Evolutionary conservation across 2,888 invertebrate species (phyloP).

Genomic region (Conus canariensis): DNA sequence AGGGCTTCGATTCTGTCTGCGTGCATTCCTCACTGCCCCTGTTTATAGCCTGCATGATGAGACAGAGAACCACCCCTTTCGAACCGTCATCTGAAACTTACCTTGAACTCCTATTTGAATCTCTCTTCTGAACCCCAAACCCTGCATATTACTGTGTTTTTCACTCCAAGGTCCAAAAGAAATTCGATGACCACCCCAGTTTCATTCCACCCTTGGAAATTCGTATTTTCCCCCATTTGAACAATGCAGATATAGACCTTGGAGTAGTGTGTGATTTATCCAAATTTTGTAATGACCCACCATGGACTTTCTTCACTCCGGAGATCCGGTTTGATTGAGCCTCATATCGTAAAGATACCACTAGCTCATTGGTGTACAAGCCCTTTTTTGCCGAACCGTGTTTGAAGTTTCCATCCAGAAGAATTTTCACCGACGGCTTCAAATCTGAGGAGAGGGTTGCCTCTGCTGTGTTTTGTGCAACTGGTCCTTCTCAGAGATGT

Average conservation of each 20-base stretch:
- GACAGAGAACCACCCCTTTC: neutral
- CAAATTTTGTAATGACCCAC: neutral
- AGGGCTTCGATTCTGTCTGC: constrained; percentile 8
- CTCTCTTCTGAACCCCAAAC: no score
- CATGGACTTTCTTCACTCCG: neutral
- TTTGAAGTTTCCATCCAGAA: neutral
- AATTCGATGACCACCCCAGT: no score
- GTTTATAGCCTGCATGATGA: constrained; percentile 27
- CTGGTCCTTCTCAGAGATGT: no score
- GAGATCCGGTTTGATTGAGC: neutral
- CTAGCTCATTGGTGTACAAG: neutral
- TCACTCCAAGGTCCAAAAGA: no score
- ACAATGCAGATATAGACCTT: neutral
- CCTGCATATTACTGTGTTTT: no score
- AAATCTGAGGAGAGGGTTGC: neutral
- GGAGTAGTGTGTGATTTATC: neutral
- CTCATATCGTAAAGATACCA: neutral
- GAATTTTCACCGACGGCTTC: neutral
- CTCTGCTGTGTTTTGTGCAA: no score
- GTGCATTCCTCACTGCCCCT: constrained; percentile 24
- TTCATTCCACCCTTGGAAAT: neutral
- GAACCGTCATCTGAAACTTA: no score
- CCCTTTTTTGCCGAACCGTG: neutral
- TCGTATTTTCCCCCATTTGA: neutral
- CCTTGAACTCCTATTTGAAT: no score